Base-by-base conservation (phyloP, 2,888 invertebrate genomes). In the Euzophera pinguis region DNA sequence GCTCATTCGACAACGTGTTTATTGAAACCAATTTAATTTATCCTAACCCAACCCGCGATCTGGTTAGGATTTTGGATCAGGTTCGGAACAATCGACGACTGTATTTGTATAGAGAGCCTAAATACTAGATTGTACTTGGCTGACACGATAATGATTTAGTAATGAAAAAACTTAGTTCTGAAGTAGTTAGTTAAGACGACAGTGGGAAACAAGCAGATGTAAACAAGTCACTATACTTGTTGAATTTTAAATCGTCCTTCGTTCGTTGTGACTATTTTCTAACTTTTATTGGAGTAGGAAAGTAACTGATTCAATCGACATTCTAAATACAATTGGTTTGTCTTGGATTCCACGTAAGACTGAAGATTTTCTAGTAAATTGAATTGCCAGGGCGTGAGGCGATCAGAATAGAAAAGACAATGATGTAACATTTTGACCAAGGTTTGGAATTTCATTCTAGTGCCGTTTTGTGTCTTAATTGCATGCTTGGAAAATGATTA, bases 301-400 rank as follows among this genome's bases (percentile, higher is more conserved):
- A 50, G 55, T 57, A 52, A 56, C 53, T 53, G 51, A 56, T 56
- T 56, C 50, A 54, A 59, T 59, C 58, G 60, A 60, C 50, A 50
- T 58, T 61, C 57, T 58, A 62, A 75, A 77, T 72, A 60, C 54
- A 70, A 74, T 75, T 67, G 59, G 54, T 65, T 63, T 63, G 56
- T 51, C 58, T 65, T 58, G 63, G 69, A 73, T 68, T 63, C 62
- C 61, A 67, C 75, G 74, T 65, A 59, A 58, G 56, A 57, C 53
- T 57, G 32, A 58, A 68, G 60, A 67, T 69, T 68, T 59, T 59
- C 53, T 10, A 64, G 54, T 56, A 64, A 71, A 75, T 70, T 60
- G 54, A 62, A 55, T 72, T 67, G 54, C 45, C 52, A 50, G 52
- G 56, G 39, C 39, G 39, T 16, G 39, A 39, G 14, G 1, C 16